Percentiles rank a stretch among this genome's conserved stretches.
These are phyloP conservation scores for Netelia melanura DNA, from an alignment of 2,888 invertebrate genomes.

Conservation along the genomic window DNA sequence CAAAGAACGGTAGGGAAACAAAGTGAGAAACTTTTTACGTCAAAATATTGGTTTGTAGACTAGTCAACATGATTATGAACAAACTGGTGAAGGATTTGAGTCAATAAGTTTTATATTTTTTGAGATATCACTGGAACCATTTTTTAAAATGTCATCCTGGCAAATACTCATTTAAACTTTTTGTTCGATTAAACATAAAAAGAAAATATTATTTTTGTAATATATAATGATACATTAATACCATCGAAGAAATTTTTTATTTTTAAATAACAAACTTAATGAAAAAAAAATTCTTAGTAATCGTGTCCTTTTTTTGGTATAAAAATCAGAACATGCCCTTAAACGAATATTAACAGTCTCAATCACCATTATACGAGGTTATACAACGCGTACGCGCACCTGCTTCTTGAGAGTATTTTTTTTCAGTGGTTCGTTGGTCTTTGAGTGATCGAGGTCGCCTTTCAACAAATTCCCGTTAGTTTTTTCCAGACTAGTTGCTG, in stretches of 20 bases:
- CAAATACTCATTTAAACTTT: too few relatives aligned
- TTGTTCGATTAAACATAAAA: too few relatives aligned
- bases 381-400: neutral
- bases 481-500: neutral
- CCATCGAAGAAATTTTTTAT: neutral
- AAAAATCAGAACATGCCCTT: neutral
- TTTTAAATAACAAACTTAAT: constrained; percentile 1
- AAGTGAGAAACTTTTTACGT: too few relatives aligned
- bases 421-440: neutral
- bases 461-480: neutral
- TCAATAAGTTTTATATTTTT: too few relatives aligned
- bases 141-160: too few relatives aligned
- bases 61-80: too few relatives aligned
- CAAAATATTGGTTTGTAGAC: too few relatives aligned
- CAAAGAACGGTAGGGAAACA: too few relatives aligned
- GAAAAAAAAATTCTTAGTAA: neutral
- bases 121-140: too few relatives aligned
- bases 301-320: neutral
- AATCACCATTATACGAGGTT: neutral
- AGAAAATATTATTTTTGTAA: too few relatives aligned
- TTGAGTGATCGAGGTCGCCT: neutral
- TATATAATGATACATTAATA: neutral
- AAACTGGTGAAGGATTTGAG: too few relatives aligned
- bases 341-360: neutral
- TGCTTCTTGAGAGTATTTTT: neutral